These are phyloP conservation scores for Elanus axillaris DNA, from an alignment of 2,113 vertebrate species.

Conservation along the genomic window DNA sequence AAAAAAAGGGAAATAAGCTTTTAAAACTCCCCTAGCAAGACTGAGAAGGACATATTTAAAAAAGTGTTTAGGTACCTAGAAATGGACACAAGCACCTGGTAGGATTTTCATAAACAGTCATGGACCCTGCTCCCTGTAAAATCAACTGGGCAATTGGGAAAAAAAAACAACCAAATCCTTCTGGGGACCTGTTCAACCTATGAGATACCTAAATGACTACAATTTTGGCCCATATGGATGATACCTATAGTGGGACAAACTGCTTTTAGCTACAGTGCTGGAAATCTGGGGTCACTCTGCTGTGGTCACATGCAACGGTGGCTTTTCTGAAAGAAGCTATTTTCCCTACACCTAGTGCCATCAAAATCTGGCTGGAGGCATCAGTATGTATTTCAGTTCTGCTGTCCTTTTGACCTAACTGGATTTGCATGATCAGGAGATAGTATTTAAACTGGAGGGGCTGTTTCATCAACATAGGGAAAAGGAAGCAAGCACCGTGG, in stretches of 20 bases:
- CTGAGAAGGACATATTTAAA: neutral
- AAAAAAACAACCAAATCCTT: neutral
- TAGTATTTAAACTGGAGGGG: neutral
- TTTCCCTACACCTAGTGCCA: neutral
- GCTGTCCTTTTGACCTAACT: neutral
- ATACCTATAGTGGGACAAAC: neutral
- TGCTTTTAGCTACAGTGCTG: neutral
- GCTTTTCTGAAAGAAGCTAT: neutral
- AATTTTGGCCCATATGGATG: neutral
- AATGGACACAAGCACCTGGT: neutral
- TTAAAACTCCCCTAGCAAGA: neutral
- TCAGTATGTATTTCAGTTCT: neutral
- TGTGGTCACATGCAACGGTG: neutral
- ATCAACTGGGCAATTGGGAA: neutral
- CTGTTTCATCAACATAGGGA: neutral
- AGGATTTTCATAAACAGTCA: neutral
- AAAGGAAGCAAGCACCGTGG: neutral
- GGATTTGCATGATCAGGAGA: neutral
- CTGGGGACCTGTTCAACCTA: neutral
- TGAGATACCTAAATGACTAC: neutral
- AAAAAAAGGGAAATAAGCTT: neutral
- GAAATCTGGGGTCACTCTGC: neutral
- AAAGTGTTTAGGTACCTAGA: neutral
- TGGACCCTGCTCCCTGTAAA: neutral
- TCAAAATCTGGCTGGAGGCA: neutral